phyloP scores from a whole-genome alignment of 2,888 invertebrate genomes.

The Ramazzottius varieornatus region DNA sequence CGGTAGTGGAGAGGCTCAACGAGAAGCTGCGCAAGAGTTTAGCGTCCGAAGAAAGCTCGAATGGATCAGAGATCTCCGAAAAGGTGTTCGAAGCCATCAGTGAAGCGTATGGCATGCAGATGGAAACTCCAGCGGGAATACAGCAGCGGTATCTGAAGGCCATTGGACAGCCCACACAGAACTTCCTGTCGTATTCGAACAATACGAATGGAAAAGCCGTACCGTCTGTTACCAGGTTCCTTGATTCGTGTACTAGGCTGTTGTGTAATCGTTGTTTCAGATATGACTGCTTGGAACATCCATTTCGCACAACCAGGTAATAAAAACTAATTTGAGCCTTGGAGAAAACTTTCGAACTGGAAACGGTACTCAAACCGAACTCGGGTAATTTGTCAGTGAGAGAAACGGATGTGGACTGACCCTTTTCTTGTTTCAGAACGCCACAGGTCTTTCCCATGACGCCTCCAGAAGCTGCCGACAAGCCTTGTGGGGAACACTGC shows the following conservation, averaged over 20 bases:
- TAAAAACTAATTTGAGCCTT: no score
- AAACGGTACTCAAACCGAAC: no score
- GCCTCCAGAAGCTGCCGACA: neutral
- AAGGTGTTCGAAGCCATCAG: neutral
- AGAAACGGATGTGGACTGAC: neutral
- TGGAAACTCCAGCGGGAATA: neutral
- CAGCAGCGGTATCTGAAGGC: neutral
- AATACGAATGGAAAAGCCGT: neutral
- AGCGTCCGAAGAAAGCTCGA: neutral
- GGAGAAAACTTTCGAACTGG: no score
- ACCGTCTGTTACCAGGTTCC: neutral
- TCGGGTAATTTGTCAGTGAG: neutral
- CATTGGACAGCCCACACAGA: neutral
- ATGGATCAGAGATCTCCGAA: neutral
- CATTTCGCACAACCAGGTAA: no score
- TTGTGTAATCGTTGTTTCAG: neutral
- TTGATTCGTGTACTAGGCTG: neutral
- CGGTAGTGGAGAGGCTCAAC: neutral
- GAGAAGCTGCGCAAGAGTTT: neutral
- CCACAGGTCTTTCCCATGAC: neutral
- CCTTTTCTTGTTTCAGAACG: neutral
- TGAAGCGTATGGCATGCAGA: neutral
- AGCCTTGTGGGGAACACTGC: neutral
- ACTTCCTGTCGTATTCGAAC: neutral
- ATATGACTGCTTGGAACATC: slow-evolving; percentile 1